These are phyloP conservation scores for Amaurobius ferox DNA, from an alignment of 2,888 invertebrate species.

Conservation along the genomic window DNA sequence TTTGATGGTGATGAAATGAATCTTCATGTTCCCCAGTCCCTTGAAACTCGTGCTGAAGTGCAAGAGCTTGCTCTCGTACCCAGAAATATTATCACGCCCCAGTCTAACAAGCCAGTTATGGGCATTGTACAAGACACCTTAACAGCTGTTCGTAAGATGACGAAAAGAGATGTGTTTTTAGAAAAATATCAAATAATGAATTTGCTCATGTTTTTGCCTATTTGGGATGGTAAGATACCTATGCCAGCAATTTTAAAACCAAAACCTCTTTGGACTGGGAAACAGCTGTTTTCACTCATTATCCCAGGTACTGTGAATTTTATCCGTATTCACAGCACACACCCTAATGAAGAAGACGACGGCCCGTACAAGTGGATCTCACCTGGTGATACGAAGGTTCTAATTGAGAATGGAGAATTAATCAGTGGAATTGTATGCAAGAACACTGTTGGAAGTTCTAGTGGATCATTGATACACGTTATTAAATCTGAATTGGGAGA, in stretches of 20 bases:
- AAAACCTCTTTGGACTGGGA: conserved; percentile 96
- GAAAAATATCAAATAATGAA: conserved; percentile 98
- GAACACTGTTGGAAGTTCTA: conserved; percentile 96
- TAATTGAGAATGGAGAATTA: conserved; percentile 98
- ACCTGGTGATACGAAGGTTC: conserved; percentile 97
- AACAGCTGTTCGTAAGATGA: conserved; percentile 99
- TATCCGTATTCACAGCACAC: conserved; percentile 97
- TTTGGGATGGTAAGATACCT: conserved; percentile 99
- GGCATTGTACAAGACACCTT: conserved; percentile 99
- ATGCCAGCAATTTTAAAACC: conserved; percentile 98
- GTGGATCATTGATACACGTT: conserved; percentile 98
- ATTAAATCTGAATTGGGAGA: conserved; percentile 98
- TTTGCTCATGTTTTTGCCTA: conserved; percentile 97
- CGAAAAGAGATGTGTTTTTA: conserved; percentile 97
- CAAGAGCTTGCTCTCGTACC: conserved; percentile 98
- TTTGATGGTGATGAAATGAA: conserved; percentile 99
- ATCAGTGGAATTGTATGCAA: conserved; percentile 99
- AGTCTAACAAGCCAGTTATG: conserved; percentile 99
- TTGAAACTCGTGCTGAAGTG: conserved; percentile 98
- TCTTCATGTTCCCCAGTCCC: conserved; percentile 97
- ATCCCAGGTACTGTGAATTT: conserved; percentile 99
- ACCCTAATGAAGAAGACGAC: conserved; percentile 99
- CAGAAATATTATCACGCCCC: conserved; percentile 98
- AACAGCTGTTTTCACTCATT: conserved; percentile 97
- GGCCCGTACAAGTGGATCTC: conserved; percentile 99